phyloP scores from a whole-genome alignment of 2,888 invertebrate species.

The Hoplodrina ambigua region DNA sequence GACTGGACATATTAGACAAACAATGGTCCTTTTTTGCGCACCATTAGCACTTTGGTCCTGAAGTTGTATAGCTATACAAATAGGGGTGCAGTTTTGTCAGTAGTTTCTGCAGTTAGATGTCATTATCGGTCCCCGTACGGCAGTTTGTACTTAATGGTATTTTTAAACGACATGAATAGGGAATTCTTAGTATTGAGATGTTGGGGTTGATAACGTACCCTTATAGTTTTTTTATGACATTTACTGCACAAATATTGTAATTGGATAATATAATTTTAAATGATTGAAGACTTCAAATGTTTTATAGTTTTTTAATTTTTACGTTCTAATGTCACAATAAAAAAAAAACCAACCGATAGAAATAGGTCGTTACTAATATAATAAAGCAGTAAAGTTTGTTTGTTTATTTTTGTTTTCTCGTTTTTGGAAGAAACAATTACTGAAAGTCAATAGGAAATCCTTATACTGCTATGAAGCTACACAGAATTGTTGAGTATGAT shows the following conservation, averaged over 20 bases:
- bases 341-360: too few species aligned
- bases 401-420: too few species aligned
- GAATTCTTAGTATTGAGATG: conserved; percentile 45
- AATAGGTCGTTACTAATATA: too few species aligned
- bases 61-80: conserved; percentile 31
- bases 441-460: too few species aligned
- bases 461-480: too few species aligned
- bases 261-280: conserved; percentile 7
- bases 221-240: conserved; percentile 32
- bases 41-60: conserved; percentile 33
- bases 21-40: conserved; percentile 64
- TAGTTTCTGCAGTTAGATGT: conserved; percentile 24
- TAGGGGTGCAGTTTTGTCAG: conserved; percentile 25
- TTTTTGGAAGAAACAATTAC: too few species aligned
- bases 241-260: conserved; percentile 39
- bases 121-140: conserved; percentile 48
- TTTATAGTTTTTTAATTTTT: conserved; percentile 1
- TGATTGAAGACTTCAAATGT: conserved; percentile 14
- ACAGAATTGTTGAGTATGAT: too few species aligned
- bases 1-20: conserved; percentile 69
- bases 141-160: conserved; percentile 51
- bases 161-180: conserved; percentile 50
- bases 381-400: too few species aligned
- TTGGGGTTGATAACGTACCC: conserved; percentile 46
- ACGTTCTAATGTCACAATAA: not conserved